A percentile compares a stretch with the other conserved stretches of the same genome.
Conservation (phyloP, 35 echinoderm and acorn worm species). For the Ophiothrix spiculata region DNA sequence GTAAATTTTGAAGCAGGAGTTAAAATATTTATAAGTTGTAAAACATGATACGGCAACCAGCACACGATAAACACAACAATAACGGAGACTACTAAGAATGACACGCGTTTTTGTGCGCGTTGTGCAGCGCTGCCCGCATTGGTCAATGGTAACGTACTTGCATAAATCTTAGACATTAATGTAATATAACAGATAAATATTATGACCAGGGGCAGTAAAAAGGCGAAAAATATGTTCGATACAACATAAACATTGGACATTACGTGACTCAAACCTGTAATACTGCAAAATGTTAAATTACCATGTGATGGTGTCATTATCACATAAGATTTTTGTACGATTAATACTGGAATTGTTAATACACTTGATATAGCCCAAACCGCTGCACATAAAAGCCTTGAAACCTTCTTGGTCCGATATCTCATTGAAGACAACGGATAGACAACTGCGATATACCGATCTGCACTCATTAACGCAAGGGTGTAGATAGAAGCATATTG, state of each 20-base stretch:
- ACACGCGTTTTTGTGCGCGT: constrained; percentile 77
- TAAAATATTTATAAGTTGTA: constrained; percentile 41
- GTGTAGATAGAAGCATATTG: constrained; percentile 77
- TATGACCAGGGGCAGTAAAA: constrained; percentile 63
- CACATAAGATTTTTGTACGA: not conserved
- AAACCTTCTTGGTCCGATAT: constrained; percentile 63
- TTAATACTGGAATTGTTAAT: constrained; percentile 38
- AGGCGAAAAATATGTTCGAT: constrained; percentile 60
- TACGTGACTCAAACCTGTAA: not conserved
- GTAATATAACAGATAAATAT: constrained; percentile 75
- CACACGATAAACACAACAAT: constrained; percentile 86
- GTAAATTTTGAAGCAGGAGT: not conserved
- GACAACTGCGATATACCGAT: constrained; percentile 81
- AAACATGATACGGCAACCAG: constrained; percentile 74
- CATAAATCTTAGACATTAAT: constrained; percentile 68
- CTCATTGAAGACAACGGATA: constrained; percentile 87
- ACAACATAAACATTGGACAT: constrained; percentile 30
- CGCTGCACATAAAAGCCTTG: constrained; percentile 54
- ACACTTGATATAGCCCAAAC: constrained; percentile 57
- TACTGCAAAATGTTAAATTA: not conserved
- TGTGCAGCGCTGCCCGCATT: constrained; percentile 68
- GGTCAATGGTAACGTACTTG: constrained; percentile 51
- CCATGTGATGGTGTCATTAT: not conserved
- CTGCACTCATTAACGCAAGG: constrained; percentile 86
- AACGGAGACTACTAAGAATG: constrained; percentile 68